Evolutionary conservation across 2,113 vertebrate species (phyloP), one percentile per base, ranked within the genome.

Genomic region (Empidonax traillii): DNA sequence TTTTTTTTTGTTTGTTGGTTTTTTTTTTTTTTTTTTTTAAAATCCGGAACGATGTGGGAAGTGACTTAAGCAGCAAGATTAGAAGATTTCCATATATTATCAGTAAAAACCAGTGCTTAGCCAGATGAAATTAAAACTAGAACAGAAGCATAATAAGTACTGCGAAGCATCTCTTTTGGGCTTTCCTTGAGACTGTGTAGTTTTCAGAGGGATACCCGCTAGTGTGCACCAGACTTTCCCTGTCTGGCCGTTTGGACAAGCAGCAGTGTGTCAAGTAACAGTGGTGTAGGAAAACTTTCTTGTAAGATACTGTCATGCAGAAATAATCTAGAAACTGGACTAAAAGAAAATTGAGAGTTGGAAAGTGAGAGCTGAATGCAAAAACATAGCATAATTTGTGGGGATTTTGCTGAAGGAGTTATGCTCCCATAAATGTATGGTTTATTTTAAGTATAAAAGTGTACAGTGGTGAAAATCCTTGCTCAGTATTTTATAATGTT

Each of bases 341-440:
- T 49, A 61, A 87, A 81, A 79, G 31, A 65, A 86, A 83, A 82
- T 3, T 51, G 59, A 77, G 81, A 73, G 47, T 55, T 91, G 68
- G 56, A 93, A 88, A 66, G 62, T 49, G 52, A 91, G 84, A 94
- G 44, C 58, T 1, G 6, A 91, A 94, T 84, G 92, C 68, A 73
- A 78, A 86, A 69, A 49, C 9, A 2, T 23, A 33, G 77, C 12
- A 4, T 68, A 77, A 75, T 86, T 90, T 81, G 84, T 78, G 47
- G 76, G 76, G 80, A 59, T 86, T 96, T 95, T 87, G 83, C 88
- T 37, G 91, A 87, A 94, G 94, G 68, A 77, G 51, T 62, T 71
- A 22, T 51, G 27, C 83, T 94, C 93, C 79, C 74, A 37, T 84
- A 92, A 35, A 35, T 13, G 16, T 33, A 56, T 8, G 10, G 19